A percentile compares a stretch with the other conserved stretches of the same genome.
These are phyloP conservation scores for Enteromius trimaculatus DNA, from an alignment of 2,797 vertebrate species.

Conservation along the genomic window DNA sequence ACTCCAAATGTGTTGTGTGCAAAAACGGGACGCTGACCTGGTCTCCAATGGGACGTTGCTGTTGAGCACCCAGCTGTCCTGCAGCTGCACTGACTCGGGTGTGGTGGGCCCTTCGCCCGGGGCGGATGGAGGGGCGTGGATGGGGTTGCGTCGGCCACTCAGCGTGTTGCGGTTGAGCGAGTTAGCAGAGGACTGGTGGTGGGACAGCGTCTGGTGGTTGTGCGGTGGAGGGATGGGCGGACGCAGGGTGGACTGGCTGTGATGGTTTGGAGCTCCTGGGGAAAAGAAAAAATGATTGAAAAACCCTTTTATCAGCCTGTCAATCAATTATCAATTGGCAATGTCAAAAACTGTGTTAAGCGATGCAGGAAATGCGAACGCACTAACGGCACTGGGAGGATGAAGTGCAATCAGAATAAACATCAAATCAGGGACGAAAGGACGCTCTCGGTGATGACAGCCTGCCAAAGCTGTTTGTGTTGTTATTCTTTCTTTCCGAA, in stretches of 20 bases:
- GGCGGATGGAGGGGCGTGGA: conserved; percentile 86
- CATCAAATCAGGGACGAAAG: conserved; percentile 49
- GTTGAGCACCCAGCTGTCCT: conserved; percentile 91
- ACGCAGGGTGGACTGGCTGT: conserved; percentile 94
- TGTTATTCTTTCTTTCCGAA: conserved; percentile 45
- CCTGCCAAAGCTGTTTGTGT: conserved; percentile 50
- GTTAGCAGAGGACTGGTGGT: conserved; percentile 94
- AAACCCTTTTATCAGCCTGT: conserved; percentile 27
- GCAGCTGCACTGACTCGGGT: conserved; percentile 92
- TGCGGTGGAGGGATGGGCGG: conserved; percentile 95
- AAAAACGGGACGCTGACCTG: conserved; percentile 70
- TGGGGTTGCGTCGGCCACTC: conserved; percentile 91
- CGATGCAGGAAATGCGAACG: conserved; percentile 29
- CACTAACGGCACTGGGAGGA: conserved; percentile 36
- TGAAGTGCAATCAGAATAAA: conserved; percentile 54
- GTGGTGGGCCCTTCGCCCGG: conserved; percentile 94
- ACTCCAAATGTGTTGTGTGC: neutral
- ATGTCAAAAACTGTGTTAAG: conserved; percentile 39
- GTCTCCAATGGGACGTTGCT: conserved; percentile 89
- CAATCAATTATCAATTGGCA: conserved; percentile 40
- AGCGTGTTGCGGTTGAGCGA: conserved; percentile 97
- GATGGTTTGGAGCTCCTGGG: conserved; percentile 92
- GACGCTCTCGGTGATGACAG: conserved; percentile 37
- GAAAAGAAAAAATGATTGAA: conserved; percentile 46
- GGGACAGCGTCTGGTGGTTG: conserved; percentile 94